Conservation (phyloP, 2,888 invertebrate genomes). For the Megamerina dolium region DNA sequence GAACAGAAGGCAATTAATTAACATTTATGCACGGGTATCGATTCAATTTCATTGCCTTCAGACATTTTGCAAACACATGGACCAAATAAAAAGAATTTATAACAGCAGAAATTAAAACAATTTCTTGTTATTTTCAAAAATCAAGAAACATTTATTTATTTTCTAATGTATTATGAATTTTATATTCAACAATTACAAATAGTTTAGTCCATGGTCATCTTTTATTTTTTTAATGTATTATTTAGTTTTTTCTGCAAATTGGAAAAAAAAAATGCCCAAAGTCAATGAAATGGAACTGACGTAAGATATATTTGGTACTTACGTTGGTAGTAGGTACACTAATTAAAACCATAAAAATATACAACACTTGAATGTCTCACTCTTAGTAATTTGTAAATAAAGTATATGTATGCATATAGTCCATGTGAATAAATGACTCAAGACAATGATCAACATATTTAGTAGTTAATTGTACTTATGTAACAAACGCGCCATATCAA, state of each 20-base stretch:
- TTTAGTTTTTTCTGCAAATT: too few relatives aligned
- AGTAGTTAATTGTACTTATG: slow-evolving; percentile 9
- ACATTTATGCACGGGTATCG: slow-evolving; percentile 17
- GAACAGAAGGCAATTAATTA: slow-evolving; percentile 4
- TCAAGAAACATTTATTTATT: too few relatives aligned
- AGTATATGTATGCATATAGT: slow-evolving; percentile 17
- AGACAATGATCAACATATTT: slow-evolving; percentile 24
- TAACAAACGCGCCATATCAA: neutral
- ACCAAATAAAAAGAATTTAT: slow-evolving; percentile 24
- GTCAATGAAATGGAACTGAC: slow-evolving; percentile 32
- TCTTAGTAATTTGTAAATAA: too few relatives aligned
- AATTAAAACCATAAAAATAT: slow-evolving; percentile 6
- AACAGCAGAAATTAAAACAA: too few relatives aligned
- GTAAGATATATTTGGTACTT: slow-evolving; percentile 23
- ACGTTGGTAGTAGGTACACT: slow-evolving; percentile 18
- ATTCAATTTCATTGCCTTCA: slow-evolving; percentile 44
- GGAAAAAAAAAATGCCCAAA: slow-evolving; percentile 22
- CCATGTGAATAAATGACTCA: slow-evolving; percentile 32
- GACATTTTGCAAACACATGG: slow-evolving; percentile 46
- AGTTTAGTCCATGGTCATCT: slow-evolving; percentile 24
- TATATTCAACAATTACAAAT: neutral
- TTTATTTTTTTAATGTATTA: neutral
- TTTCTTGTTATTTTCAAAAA: too few relatives aligned
- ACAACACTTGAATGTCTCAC: too few relatives aligned
- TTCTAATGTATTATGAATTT: too few relatives aligned